These are phyloP conservation scores for Eristalinus aeneus DNA, from an alignment of 2,888 invertebrate species.

Conservation along the genomic window DNA sequence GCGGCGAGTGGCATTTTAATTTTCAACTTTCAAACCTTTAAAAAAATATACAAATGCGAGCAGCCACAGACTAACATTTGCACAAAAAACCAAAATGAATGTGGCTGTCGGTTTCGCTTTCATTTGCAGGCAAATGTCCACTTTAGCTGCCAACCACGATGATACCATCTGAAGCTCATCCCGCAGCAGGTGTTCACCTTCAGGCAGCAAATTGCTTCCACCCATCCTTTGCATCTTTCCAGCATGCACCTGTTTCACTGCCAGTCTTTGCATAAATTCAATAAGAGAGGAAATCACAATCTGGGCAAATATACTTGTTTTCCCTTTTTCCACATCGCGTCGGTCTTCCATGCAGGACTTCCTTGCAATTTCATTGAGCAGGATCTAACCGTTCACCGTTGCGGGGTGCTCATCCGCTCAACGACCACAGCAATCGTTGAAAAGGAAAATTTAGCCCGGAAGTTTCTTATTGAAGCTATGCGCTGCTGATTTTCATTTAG, in stretches of 20 bases:
- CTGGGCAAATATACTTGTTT: constrained; percentile 30
- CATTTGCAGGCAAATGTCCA: neutral
- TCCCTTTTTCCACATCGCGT: neutral
- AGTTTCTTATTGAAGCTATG: constrained; percentile 41
- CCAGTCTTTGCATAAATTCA: constrained; percentile 54
- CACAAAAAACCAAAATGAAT: neutral
- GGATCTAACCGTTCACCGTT: constrained; percentile 17
- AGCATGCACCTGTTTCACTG: neutral
- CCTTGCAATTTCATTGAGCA: constrained; percentile 25
- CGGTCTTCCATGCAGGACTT: neutral
- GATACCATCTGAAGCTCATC: neutral
- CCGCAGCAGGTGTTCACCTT: neutral
- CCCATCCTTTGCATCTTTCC: neutral
- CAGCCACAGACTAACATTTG: neutral
- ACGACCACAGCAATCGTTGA: neutral
- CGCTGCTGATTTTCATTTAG: constrained; percentile 64
- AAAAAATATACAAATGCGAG: neutral
- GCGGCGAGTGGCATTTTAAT: too few species aligned
- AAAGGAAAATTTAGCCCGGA: constrained; percentile 36
- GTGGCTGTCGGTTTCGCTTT: neutral
- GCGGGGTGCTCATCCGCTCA: neutral
- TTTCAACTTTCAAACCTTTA: too few species aligned
- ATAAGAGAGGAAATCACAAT: constrained; percentile 49
- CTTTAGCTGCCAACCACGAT: neutral
- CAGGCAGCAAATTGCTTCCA: neutral